Percentiles rank a stretch among this genome's conserved stretches.
phyloP scores from a whole-genome alignment of 2,888 invertebrate species.

The Xylota segnis region DNA sequence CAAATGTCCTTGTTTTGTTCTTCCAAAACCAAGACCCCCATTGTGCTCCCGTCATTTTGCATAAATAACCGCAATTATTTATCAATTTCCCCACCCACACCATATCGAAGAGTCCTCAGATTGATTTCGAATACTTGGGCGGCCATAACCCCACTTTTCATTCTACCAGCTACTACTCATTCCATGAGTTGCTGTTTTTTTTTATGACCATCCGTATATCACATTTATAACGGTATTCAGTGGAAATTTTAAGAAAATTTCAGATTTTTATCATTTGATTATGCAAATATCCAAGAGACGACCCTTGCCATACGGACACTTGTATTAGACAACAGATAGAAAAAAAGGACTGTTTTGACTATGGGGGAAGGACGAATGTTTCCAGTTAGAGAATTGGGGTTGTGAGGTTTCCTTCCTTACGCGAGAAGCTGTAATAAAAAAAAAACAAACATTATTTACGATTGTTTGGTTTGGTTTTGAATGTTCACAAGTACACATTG shows the following conservation, averaged over 20 bases:
- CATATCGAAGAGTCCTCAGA: conserved; percentile 12
- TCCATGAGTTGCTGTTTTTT: conserved; percentile 47
- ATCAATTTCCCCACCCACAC: conserved; percentile 47
- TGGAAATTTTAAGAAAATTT: conserved; percentile 78
- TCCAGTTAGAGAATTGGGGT: conserved; percentile 8
- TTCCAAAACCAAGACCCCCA: neutral
- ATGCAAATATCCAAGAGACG: conserved; percentile 84
- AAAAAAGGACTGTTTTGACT: neutral
- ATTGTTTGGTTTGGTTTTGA: conserved; percentile 69
- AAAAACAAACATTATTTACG: conserved; percentile 61
- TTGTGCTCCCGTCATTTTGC: conserved; percentile 47
- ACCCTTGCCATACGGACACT: conserved; percentile 84
- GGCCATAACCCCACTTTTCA: conserved; percentile 19
- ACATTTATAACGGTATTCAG: conserved; percentile 72
- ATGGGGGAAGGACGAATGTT: neutral
- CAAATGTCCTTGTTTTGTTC: conserved; percentile 46
- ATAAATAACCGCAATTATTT: conserved; percentile 69
- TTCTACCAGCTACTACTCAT: conserved; percentile 40
- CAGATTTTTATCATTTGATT: conserved; percentile 85
- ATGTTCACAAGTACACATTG: conserved; percentile 64
- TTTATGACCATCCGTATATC: conserved; percentile 65
- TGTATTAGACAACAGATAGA: conserved; percentile 47
- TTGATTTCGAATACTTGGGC: conserved; percentile 62
- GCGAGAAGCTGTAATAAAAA: conserved; percentile 25
- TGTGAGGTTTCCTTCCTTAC: neutral